Conservation (phyloP, 2,888 invertebrate genomes). For the Tinea semifulvella region DNA sequence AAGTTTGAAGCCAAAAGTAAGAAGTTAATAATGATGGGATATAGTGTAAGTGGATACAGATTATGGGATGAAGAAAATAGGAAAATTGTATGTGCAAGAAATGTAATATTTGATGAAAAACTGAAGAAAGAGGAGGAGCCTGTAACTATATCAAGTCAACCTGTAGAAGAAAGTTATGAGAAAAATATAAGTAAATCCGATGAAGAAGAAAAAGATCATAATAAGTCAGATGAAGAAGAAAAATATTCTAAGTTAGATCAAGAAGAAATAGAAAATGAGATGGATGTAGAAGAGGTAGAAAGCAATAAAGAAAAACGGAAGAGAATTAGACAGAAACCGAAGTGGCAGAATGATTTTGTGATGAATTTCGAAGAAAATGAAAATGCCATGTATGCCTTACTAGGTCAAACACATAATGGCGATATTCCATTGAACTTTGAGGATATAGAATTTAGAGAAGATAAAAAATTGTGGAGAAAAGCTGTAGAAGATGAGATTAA, state of each 20-base stretch:
- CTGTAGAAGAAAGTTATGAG: background rate
- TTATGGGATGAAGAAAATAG: slow-evolving; percentile 10
- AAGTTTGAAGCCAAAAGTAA: slow-evolving; percentile 15
- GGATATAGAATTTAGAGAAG: slow-evolving; percentile 18
- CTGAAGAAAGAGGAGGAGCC: background rate
- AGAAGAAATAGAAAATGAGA: slow-evolving; percentile 1
- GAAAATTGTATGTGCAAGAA: background rate
- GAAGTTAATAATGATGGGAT: slow-evolving; percentile 13
- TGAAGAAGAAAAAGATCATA: background rate
- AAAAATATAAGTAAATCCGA: background rate
- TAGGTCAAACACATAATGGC: background rate
- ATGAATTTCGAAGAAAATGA: slow-evolving; percentile 1
- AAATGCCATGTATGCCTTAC: background rate
- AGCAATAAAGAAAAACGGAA: background rate
- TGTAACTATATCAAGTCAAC: background rate
- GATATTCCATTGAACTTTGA: slow-evolving; percentile 11
- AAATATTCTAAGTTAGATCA: background rate
- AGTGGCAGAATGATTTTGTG: slow-evolving; percentile 9
- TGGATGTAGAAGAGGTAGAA: background rate
- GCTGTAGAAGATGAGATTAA: slow-evolving; percentile 19
- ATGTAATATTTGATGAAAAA: slow-evolving; percentile 7
- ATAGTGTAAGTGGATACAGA: slow-evolving; percentile 5
- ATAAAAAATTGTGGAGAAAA: slow-evolving; percentile 16
- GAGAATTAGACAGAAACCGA: slow-evolving; percentile 12
- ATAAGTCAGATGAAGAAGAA: background rate